Conservation (phyloP, 1,140 invertebrate species). For the Apocrypta bakeri region DNA sequence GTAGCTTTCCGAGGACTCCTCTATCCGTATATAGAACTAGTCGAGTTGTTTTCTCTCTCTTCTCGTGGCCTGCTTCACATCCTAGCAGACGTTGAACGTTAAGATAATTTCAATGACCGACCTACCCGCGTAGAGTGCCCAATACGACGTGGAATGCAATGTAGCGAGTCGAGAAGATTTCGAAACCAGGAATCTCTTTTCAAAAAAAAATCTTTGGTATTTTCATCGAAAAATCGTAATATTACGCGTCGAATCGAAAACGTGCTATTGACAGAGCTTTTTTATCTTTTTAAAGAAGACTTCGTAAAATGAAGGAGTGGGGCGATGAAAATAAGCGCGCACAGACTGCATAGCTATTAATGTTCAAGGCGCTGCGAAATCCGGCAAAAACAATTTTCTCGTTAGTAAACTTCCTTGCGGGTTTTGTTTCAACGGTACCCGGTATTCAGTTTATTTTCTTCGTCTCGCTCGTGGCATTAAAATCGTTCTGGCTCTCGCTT, state of each 20-base stretch:
- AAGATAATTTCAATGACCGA: conserved; percentile 42
- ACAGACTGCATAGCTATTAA: conserved; percentile 33
- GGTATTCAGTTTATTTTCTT: conserved; percentile 46
- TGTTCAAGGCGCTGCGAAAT: conserved; percentile 37
- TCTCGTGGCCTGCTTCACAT: background rate
- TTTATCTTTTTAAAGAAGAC: too few relatives aligned
- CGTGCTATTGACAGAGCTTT: too few relatives aligned
- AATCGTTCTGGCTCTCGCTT: conserved; percentile 30
- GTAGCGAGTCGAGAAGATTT: background rate
- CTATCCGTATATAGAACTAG: background rate
- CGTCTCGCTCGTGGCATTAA: conserved; percentile 39
- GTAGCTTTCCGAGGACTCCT: background rate
- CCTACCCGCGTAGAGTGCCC: background rate
- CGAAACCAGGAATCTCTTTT: background rate
- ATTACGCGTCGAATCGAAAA: background rate
- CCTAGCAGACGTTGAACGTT: conserved; percentile 6
- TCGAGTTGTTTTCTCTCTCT: background rate
- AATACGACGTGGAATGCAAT: background rate
- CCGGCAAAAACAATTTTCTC: conserved; percentile 51
- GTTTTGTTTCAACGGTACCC: conserved; percentile 37
- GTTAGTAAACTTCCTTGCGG: conserved; percentile 51
- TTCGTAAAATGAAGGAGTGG: background rate
- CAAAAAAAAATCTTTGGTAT: background rate
- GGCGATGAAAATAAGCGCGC: background rate
- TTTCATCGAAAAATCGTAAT: background rate